Percentiles rank a stretch among this genome's conserved stretches.
These are phyloP conservation scores for Alouatta palliata DNA, from an alignment of 2,113 vertebrate species.

Conservation along the genomic window DNA sequence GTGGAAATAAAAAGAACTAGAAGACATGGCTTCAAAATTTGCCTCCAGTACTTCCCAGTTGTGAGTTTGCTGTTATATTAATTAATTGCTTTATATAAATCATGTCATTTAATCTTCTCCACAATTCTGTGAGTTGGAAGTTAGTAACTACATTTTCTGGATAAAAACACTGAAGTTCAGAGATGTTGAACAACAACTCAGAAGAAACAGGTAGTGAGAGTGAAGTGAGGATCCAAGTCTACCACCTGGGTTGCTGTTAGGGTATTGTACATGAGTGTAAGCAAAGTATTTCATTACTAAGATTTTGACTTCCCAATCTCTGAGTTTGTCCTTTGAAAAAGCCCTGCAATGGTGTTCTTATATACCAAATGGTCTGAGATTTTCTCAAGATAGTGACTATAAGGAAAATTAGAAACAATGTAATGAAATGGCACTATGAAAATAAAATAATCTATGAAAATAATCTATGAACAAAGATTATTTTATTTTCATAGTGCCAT, in stretches of 20 bases:
- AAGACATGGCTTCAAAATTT: conserved; percentile 23
- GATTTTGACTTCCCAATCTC: neutral
- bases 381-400: neutral
- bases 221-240: neutral
- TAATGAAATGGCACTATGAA: neutral
- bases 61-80: neutral
- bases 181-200: neutral
- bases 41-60: neutral
- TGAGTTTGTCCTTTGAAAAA: neutral
- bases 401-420: neutral
- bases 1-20: too few relatives aligned
- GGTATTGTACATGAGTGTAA: neutral
- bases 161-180: conserved; percentile 5
- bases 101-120: neutral
- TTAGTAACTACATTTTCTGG: neutral
- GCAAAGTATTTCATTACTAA: neutral
- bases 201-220: neutral
- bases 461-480: neutral
- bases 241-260: neutral
- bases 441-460: neutral
- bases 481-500: too few relatives aligned
- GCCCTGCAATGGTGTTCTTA: neutral
- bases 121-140: neutral
- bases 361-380: neutral
- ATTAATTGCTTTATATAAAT: neutral